These are phyloP conservation scores for Bombus sibiricus DNA, from an alignment of 1,140 invertebrate genomes.

Conservation along the genomic window DNA sequence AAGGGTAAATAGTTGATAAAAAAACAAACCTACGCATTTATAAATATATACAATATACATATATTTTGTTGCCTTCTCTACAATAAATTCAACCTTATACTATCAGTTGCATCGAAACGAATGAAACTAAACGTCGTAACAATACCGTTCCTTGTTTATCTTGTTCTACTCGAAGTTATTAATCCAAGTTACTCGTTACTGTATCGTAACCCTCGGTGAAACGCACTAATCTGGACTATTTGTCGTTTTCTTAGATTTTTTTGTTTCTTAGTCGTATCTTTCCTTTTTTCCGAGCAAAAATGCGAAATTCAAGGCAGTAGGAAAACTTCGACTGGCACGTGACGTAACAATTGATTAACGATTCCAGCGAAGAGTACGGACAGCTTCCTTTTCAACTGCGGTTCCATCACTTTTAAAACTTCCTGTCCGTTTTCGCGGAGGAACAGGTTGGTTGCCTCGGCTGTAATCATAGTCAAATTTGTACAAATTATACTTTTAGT, in stretches of 20 bases:
- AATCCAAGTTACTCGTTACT: background rate
- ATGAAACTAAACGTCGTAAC: background rate
- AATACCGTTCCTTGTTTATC: background rate
- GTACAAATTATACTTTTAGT: background rate
- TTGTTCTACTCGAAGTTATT: background rate
- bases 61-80: background rate
- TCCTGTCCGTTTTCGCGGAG: constrained; percentile 88
- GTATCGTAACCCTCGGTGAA: background rate
- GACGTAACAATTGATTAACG: constrained; percentile 86
- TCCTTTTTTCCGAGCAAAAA: background rate
- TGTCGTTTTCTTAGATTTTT: background rate
- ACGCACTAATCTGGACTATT: background rate
- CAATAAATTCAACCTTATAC: background rate
- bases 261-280: too few relatives aligned
- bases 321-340: constrained; percentile 86
- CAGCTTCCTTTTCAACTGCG: constrained; percentile 86
- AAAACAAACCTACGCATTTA: background rate
- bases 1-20: background rate
- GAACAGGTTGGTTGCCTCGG: constrained; percentile 89
- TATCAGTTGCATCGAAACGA: background rate
- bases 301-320: constrained; percentile 81
- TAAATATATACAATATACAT: constrained; percentile 24
- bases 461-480: constrained; percentile 79
- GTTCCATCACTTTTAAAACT: constrained; percentile 87
- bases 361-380: constrained; percentile 86